Evolutionary conservation across 2,113 vertebrate species (phyloP).

Genomic region (Megaceryle maxima): DNA sequence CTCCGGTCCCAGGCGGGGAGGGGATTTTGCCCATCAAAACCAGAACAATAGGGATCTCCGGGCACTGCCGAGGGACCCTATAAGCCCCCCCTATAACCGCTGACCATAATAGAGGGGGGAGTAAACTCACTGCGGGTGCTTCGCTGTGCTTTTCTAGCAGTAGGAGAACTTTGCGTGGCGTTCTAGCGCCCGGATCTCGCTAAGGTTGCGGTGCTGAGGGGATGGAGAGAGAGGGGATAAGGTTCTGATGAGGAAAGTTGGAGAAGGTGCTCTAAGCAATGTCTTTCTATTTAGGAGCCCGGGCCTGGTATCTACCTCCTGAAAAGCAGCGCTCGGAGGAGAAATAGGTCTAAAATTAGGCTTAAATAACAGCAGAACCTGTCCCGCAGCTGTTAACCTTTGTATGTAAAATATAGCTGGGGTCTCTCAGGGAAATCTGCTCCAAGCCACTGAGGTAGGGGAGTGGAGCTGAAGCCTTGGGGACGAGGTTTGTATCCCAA

Average conservation of each 20-base stretch:
- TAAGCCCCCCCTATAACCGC: neutral
- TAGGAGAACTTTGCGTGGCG: neutral
- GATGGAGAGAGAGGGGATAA: neutral
- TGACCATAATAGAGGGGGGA: rapidly evolving
- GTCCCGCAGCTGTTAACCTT: neutral
- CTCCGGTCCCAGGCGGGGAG: neutral
- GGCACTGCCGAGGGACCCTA: neutral
- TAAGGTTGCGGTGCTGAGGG: neutral
- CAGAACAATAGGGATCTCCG: constrained; percentile 6
- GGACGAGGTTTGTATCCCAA: neutral
- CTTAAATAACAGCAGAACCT: neutral
- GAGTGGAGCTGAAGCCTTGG: neutral
- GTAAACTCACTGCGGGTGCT: rapidly evolving
- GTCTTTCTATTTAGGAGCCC: neutral
- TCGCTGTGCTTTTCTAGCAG: neutral
- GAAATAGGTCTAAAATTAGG: neutral
- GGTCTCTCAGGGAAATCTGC: neutral
- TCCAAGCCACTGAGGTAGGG: neutral
- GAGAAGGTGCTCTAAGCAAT: neutral
- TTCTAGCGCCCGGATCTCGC: neutral
- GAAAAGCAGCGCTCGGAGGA: neutral
- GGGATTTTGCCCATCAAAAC: neutral
- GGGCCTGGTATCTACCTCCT: neutral
- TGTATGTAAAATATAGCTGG: neutral
- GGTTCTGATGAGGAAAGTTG: neutral